phyloP scores from a whole-genome alignment of 2,888 invertebrate genomes.

The Nephrotoma appendiculata region DNA sequence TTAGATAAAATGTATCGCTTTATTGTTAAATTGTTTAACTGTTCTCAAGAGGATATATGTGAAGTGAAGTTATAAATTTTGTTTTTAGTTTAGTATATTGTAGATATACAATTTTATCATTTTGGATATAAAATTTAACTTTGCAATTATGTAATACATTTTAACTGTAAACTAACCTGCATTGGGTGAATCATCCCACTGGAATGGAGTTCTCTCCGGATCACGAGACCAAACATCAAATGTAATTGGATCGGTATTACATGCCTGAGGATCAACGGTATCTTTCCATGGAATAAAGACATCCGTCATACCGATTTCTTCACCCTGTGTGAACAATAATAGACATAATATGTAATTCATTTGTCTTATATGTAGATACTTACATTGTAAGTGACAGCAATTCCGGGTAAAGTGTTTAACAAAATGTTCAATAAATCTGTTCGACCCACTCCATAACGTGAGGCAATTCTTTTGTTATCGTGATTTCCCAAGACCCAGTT shows the following conservation, averaged over 20 bases:
- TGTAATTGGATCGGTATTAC: slow-evolving; percentile 32
- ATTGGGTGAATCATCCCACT: slow-evolving; percentile 39
- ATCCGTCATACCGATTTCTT: slow-evolving; percentile 54
- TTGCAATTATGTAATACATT: background rate
- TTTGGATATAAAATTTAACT: background rate
- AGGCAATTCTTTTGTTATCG: slow-evolving; percentile 32
- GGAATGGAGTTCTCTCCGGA: slow-evolving; percentile 45
- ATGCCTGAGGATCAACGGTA: slow-evolving; percentile 38
- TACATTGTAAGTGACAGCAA: slow-evolving; percentile 41
- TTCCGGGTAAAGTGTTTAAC: slow-evolving; percentile 41
- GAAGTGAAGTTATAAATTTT: background rate
- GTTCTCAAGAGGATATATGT: too few relatives aligned
- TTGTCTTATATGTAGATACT: background rate
- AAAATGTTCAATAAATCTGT: slow-evolving; percentile 41
- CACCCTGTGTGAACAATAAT: slow-evolving; percentile 33
- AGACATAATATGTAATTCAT: background rate
- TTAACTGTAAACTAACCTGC: slow-evolving; percentile 21
- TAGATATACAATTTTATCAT: slow-evolving; percentile 15
- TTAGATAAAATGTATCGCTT: background rate
- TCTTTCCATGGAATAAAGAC: slow-evolving; percentile 35
- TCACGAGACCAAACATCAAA: slow-evolving; percentile 35
- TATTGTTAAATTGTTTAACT: too few relatives aligned
- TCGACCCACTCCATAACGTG: slow-evolving; percentile 33
- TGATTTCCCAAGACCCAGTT: slow-evolving; percentile 50
- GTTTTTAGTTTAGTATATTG: too few relatives aligned